Evolutionary conservation across 2,113 vertebrate genomes (phyloP), one percentile per base, ranked within the genome.

Genomic region (Trochalopteron elliotii): DNA sequence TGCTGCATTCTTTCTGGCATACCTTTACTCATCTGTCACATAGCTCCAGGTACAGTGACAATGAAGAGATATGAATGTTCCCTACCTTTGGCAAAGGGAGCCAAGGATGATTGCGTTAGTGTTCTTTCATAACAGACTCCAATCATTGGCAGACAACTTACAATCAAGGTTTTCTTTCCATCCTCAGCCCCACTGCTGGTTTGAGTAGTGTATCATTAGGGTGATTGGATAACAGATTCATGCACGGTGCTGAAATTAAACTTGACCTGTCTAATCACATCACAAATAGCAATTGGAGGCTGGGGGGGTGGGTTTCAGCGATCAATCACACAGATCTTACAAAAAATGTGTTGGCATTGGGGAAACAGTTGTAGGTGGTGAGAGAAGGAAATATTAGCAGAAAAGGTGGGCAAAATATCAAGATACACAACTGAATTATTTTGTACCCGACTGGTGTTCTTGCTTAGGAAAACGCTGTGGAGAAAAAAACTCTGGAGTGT

Each of bases 141-240:
- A 93, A 92, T 96, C 94, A 97, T 31, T 23, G 15, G 40, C 90
- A 96, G 92, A 89, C 83, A 89, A 96, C 87, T 90, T 70, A 92
- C 83, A 97, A 93, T 97, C 96, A 97, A 91, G 78, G 64, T 95
- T 94, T 97, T 94, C 83, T 90, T 97, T 61, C 40, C 63, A 35
- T 60, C 31, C 65, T 63, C 39, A 12, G 45, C 61, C 77, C 55
- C 61, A 84, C 86, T 87, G 83, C 79, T 95, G 88, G 44, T 90
- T 97, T 39, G 53, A 55, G 42, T 45, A 96, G 35, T 40, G 55
- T 95, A 45, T 83, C 91, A 93, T 96, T 96, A 95, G 87, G 94
- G 86, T 96, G 96, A 97, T 82, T 96, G 90, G 87, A 93, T 96
- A 94, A 75, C 89, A 76, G 83, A 89, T 90, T 86, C 65, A 61